Conservation (phyloP, 1,140 invertebrate genomes). For the Ostrea edulis region DNA sequence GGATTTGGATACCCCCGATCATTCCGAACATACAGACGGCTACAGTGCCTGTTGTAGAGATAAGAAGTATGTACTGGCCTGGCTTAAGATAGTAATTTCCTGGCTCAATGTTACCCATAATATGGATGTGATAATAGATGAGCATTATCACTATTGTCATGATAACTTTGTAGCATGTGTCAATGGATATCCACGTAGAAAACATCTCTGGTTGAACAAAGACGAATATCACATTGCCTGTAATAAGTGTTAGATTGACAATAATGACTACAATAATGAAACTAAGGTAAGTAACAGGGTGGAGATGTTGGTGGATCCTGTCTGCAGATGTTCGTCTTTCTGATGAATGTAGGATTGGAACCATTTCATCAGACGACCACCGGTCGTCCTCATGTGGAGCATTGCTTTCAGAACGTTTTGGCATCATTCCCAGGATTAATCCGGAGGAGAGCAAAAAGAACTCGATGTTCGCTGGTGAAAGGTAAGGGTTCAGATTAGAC, state of each 20-base stretch:
- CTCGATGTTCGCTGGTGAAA: constrained; percentile 24
- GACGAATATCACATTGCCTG: background rate
- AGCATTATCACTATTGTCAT: constrained; percentile 15
- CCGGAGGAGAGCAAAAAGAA: constrained; percentile 21
- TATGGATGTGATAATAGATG: constrained; percentile 9
- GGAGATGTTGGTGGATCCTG: background rate
- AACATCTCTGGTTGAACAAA: background rate
- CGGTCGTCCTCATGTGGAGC: background rate
- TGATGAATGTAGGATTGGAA: background rate
- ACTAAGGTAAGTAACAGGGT: background rate
- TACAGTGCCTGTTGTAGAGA: constrained; percentile 7
- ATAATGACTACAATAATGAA: constrained; percentile 14
- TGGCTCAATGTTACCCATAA: background rate
- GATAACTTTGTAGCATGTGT: background rate
- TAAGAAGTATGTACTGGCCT: constrained; percentile 4
- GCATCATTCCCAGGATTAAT: constrained; percentile 24
- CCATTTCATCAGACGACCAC: background rate
- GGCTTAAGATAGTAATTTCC: background rate
- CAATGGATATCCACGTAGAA: constrained; percentile 1
- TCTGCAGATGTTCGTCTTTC: background rate
- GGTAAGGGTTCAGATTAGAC: background rate
- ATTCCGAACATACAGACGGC: constrained; percentile 28
- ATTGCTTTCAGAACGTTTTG: background rate
- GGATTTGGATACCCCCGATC: constrained; percentile 13
- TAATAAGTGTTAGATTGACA: constrained; percentile 17